phyloP scores from a whole-genome alignment of 1,140 invertebrate species.

The Caenorhabditis brenneri region DNA sequence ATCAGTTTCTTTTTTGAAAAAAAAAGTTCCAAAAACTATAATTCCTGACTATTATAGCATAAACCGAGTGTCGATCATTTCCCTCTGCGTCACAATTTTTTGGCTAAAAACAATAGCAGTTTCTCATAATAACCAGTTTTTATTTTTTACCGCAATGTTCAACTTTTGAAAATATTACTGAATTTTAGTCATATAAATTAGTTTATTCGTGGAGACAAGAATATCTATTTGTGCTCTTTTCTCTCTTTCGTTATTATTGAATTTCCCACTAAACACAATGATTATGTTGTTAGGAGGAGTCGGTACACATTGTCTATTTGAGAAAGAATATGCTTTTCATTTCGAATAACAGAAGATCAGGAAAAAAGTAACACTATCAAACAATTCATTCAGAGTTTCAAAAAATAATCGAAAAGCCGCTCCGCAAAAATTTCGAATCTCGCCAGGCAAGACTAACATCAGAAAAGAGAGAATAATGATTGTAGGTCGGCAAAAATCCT shows the following conservation, averaged over 20 bases:
- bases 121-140: not conserved
- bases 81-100: not conserved
- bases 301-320: not conserved
- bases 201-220: not conserved
- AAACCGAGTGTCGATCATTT: not conserved
- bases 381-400: too few relatives aligned
- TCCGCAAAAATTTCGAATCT: too few relatives aligned
- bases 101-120: not conserved
- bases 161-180: not conserved
- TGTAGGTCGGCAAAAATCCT: too few relatives aligned
- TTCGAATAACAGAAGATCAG: too few relatives aligned
- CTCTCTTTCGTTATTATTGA: not conserved
- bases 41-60: not conserved
- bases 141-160: not conserved
- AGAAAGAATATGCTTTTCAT: too few relatives aligned
- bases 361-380: too few relatives aligned
- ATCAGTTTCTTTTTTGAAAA: not conserved
- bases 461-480: too few relatives aligned
- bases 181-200: too few relatives aligned
- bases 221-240: not conserved
- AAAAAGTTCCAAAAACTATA: slow-evolving; percentile 14
- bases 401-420: too few relatives aligned
- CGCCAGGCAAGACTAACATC: too few relatives aligned
- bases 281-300: not conserved
- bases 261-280: not conserved